These are phyloP conservation scores for Drosophila robusta DNA, from an alignment of 2,888 invertebrate species.

Conservation along the genomic window DNA sequence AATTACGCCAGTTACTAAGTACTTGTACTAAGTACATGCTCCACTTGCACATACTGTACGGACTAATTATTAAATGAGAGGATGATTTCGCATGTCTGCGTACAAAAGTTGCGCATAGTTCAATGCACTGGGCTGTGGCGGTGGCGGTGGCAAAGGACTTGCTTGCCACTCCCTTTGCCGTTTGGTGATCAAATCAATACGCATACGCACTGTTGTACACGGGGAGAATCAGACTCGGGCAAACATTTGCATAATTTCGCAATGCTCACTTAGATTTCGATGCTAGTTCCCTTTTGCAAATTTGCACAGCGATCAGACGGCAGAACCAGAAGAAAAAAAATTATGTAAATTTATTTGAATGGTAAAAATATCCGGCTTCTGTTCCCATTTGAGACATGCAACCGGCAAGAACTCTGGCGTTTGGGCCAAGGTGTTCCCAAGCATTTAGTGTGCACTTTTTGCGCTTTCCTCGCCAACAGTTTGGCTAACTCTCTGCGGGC, in stretches of 20 bases:
- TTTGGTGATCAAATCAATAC: constrained; percentile 58
- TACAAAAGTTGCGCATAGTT: constrained; percentile 37
- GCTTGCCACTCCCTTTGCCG: not conserved
- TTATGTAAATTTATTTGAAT: constrained; percentile 67
- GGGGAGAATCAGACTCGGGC: constrained; percentile 34
- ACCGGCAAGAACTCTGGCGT: constrained; percentile 10
- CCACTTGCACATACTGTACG: not conserved
- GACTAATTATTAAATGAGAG: constrained; percentile 31
- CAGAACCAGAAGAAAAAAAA: constrained; percentile 20
- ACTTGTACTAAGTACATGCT: not conserved
- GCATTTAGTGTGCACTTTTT: constrained; percentile 54
- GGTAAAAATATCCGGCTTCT: constrained; percentile 44
- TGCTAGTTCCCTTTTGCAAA: constrained; percentile 38
- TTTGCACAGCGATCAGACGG: constrained; percentile 30
- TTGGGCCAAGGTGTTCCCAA: constrained; percentile 62
- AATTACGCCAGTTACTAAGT: constrained; percentile 26
- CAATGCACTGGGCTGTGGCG: constrained; percentile 18
- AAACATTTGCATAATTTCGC: constrained; percentile 75
- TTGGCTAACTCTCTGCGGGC: constrained; percentile 26
- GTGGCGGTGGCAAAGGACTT: not conserved
- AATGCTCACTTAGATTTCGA: constrained; percentile 66
- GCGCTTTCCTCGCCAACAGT: constrained; percentile 10
- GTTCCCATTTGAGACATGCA: constrained; percentile 35
- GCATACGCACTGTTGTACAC: constrained; percentile 64
- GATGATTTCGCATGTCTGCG: constrained; percentile 29